phyloP scores from a whole-genome alignment of 2,113 vertebrate genomes.

The Cisticola juncidis region DNA sequence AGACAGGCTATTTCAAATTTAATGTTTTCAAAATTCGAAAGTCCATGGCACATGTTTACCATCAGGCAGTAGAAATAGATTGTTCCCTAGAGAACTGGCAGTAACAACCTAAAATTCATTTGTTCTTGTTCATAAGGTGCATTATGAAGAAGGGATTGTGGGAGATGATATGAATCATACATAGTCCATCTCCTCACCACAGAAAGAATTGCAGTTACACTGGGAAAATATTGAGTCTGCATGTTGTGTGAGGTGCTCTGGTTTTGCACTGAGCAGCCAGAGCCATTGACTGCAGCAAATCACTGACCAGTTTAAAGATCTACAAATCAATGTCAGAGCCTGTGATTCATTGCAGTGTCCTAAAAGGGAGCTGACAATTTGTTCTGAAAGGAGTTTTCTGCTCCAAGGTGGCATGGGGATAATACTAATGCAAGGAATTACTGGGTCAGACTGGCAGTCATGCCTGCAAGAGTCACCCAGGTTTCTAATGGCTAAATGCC shows the following conservation, averaged over 20 bases:
- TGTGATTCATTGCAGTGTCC: background rate
- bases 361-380: background rate
- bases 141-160: background rate
- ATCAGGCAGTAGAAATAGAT: background rate
- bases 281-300: background rate
- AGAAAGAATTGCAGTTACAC: background rate
- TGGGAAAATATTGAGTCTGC: background rate
- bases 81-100: background rate
- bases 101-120: background rate
- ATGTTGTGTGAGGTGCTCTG: background rate
- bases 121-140: background rate
- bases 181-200: background rate
- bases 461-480: background rate
- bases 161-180: background rate
- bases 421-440: background rate
- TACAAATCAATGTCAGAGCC: slow-evolving; percentile 25
- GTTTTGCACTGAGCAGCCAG: background rate
- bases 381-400: background rate
- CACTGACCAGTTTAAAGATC: background rate
- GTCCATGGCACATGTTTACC: background rate
- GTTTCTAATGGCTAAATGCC: background rate
- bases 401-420: background rate
- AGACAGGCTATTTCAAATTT: background rate
- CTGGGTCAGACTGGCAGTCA: background rate
- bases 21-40: background rate